These are phyloP conservation scores for Sebastes wilsoni DNA, from an alignment of 2,797 vertebrate genomes.

Conservation along the genomic window DNA sequence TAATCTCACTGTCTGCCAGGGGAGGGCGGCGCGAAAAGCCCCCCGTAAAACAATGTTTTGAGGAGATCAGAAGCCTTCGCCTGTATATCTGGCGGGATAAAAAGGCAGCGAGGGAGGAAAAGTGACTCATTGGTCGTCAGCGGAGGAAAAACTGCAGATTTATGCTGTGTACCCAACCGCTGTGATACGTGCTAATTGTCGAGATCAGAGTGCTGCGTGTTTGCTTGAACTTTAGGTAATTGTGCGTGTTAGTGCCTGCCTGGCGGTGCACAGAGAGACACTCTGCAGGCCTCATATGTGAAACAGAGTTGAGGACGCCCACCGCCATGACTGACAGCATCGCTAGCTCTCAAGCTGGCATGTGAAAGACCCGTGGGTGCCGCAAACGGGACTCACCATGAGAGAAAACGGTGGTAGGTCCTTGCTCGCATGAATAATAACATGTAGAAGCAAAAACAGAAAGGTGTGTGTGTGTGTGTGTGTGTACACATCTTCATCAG, in stretches of 20 bases:
- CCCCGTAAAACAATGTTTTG: slow-evolving; percentile 90
- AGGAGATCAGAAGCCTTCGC: slow-evolving; percentile 90
- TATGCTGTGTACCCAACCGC: slow-evolving; percentile 35
- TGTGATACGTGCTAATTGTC: slow-evolving; percentile 74
- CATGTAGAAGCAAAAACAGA: not conserved
- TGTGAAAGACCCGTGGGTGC: slow-evolving; percentile 12
- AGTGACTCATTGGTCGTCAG: slow-evolving; percentile 84
- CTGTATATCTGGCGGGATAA: slow-evolving; percentile 88
- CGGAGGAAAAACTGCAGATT: slow-evolving; percentile 78
- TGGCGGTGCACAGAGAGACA: slow-evolving; percentile 13
- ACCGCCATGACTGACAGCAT: slow-evolving; percentile 22
- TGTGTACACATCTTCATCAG: not conserved
- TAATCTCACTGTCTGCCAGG: slow-evolving; percentile 93
- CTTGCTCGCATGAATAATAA: slow-evolving; percentile 9
- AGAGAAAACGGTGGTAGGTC: slow-evolving; percentile 12
- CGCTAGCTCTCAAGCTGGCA: slow-evolving; percentile 13
- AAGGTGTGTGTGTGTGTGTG: not conserved
- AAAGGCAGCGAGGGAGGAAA: slow-evolving; percentile 76
- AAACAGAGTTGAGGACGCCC: slow-evolving; percentile 5
- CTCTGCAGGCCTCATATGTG: not conserved
- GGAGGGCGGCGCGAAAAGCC: slow-evolving; percentile 89
- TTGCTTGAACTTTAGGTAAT: slow-evolving; percentile 37
- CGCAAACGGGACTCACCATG: slow-evolving; percentile 17
- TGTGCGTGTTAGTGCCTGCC: slow-evolving; percentile 8
- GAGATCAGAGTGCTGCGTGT: slow-evolving; percentile 52